phyloP scores from a whole-genome alignment of 2,113 vertebrate genomes.

The Vidua macroura region DNA sequence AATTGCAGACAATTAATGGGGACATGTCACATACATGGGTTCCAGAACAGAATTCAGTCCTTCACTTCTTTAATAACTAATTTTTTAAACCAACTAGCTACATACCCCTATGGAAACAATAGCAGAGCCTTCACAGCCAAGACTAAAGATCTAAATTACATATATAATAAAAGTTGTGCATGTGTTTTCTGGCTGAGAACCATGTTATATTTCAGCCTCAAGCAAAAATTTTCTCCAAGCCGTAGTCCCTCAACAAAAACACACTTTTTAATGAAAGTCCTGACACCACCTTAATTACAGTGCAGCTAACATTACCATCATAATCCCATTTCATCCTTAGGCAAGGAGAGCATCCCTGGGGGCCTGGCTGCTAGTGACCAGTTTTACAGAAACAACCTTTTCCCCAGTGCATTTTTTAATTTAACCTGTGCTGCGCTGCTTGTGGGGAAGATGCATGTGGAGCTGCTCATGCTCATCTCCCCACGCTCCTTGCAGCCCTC shows the following conservation, averaged over 20 bases:
- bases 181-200: conserved; percentile 4
- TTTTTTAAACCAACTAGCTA: not conserved
- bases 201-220: conserved; percentile 28
- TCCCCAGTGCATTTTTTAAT: not conserved
- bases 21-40: not conserved
- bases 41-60: not conserved
- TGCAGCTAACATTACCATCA: conserved; percentile 6
- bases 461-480: not conserved
- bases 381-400: not conserved
- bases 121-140: not conserved
- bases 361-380: conserved; percentile 11
- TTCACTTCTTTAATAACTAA: not conserved
- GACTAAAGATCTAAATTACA: not conserved
- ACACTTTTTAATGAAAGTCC: conserved; percentile 46
- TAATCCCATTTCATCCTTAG: conserved; percentile 51
- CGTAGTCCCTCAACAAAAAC: not conserved
- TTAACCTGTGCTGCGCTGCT: not conserved
- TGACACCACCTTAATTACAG: conserved; percentile 53
- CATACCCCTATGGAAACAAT: not conserved
- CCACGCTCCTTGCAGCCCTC: fast-evolving
- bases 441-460: fast-evolving
- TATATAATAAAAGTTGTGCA: not conserved
- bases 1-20: not conserved
- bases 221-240: conserved; percentile 38
- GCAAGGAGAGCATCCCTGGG: conserved; percentile 5